Base-by-base conservation (phyloP, 2,797 vertebrate genomes). In the Acipenser transmontanus region DNA sequence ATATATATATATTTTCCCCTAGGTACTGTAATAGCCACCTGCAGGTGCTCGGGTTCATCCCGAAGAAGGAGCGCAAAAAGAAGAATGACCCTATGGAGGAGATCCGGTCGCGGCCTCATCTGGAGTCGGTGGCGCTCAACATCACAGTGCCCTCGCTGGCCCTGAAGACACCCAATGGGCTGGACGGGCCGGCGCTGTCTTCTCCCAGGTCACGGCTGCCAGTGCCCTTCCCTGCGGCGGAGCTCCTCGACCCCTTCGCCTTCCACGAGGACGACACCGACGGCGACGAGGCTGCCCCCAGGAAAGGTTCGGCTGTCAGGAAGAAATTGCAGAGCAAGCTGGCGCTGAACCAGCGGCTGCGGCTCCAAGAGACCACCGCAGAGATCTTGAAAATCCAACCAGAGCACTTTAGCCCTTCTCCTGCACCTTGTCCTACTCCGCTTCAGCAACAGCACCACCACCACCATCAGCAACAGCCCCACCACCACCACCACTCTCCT, bases 11-110 rank as follows among this genome's bases (percentile, higher is more conserved):
- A 34, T 14, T 59, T 78, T 78, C 74, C 73, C 61, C 59, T 86
- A 99, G 97, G 92, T 99, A 98, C 89, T 99, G 97, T 89, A 99
- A 97, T 88, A 99, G 97, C 84, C 97, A 99, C 77, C 87, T 99
- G 80, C 97, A 99, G 81, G 97, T 99, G 80, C 94, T 99, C 72
- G 97, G 97, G 77, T 99, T 99, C 81, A 96, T 99, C 85, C 97
- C 97, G 74, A 99, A 99, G 88, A 99, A 99, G 84, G 97, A 99
- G 82, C 93, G 97, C 74, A 99, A 98, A 92, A 99, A 98, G 92
- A 99, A 99, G 85, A 96, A 94, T 65, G 97, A 99, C 68, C 87
- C 91, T 68, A 77, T 97, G 87, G 96, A 98, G 70, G 96, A 98
- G 60, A 92, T 95, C 66, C 95, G 95, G 74, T 88, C 89, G 64